phyloP scores from a whole-genome alignment of 2,888 invertebrate genomes.

The Melanostoma scalare region DNA sequence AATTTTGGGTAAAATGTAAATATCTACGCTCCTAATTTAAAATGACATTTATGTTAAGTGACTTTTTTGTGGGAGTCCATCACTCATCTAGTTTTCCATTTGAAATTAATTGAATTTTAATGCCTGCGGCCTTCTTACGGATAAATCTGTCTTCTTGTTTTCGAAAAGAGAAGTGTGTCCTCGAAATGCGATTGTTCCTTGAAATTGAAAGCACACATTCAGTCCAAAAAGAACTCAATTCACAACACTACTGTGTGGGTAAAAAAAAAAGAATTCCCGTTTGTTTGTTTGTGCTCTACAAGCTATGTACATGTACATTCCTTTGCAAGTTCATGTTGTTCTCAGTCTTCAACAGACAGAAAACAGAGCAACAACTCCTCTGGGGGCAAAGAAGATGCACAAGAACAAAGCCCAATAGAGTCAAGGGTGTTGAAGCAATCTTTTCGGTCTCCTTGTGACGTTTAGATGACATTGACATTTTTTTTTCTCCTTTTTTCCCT shows the following conservation, averaged over 20 bases:
- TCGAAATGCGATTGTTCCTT: conserved; percentile 25
- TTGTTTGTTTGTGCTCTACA: conserved; percentile 3
- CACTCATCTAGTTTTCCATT: not conserved
- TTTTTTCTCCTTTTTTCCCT: conserved; percentile 9
- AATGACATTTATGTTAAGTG: too few species aligned
- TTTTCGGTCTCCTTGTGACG: conserved; percentile 44
- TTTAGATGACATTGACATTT: conserved; percentile 52
- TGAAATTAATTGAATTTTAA: conserved; percentile 28
- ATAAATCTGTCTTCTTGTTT: conserved; percentile 30
- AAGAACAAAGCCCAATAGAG: conserved; percentile 35
- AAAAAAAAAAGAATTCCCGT: conserved; percentile 5
- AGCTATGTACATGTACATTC: not conserved
- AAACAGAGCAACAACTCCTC: conserved; percentile 19
- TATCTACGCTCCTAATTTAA: too few species aligned
- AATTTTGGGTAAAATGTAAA: too few species aligned
- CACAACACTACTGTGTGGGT: not conserved
- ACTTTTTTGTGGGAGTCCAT: not conserved
- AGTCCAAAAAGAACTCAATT: conserved; percentile 15
- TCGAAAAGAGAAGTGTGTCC: not conserved
- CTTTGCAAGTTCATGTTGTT: conserved; percentile 35
- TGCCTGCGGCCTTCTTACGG: conserved; percentile 5
- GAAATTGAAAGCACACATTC: conserved; percentile 38
- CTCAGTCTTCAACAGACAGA: conserved; percentile 8
- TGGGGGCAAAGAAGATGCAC: conserved; percentile 45
- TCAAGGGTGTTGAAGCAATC: conserved; percentile 54